Evolutionary conservation across 2,888 invertebrate genomes (phyloP).

Genomic region (Acleris literana): DNA sequence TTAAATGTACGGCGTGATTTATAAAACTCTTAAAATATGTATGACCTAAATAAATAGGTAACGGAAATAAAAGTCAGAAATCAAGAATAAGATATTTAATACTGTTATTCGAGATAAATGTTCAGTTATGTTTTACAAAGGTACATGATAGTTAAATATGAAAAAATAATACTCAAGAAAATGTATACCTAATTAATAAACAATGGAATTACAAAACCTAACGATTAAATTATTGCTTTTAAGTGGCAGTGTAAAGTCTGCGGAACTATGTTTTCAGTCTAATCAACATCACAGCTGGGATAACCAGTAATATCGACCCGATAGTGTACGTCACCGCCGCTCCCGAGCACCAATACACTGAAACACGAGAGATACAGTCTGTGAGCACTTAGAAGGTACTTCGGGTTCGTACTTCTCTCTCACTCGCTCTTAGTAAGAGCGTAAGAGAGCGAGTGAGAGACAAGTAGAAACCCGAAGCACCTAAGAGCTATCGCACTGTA

Average conservation of each 20-base stretch:
- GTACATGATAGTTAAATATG: conserved; percentile 43
- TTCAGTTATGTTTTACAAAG: conserved; percentile 39
- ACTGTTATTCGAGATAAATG: conserved; percentile 66
- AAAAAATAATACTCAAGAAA: conserved; percentile 38
- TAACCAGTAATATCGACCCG: conserved; percentile 89
- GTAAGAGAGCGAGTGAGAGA: no score
- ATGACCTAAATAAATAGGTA: conserved; percentile 4
- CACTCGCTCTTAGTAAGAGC: no score
- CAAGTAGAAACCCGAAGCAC: no score
- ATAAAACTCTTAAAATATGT: neutral
- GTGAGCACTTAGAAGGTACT: no score
- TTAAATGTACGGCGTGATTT: no score
- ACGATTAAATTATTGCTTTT: conserved; percentile 42
- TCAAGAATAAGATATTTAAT: conserved; percentile 49
- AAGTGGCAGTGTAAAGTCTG: conserved; percentile 49
- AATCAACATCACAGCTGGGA: conserved; percentile 89
- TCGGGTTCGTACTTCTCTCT: no score
- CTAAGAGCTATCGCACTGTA: no score
- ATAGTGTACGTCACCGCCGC: conserved; percentile 91
- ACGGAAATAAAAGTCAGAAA: conserved; percentile 3
- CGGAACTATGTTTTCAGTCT: conserved; percentile 65
- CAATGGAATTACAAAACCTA: conserved; percentile 42
- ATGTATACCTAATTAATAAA: conserved; percentile 36
- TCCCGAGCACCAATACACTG: conserved; percentile 96
- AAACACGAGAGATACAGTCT: no score